phyloP scores from a whole-genome alignment of 2,888 invertebrate genomes.

The Exephanes ischioxanthus region DNA sequence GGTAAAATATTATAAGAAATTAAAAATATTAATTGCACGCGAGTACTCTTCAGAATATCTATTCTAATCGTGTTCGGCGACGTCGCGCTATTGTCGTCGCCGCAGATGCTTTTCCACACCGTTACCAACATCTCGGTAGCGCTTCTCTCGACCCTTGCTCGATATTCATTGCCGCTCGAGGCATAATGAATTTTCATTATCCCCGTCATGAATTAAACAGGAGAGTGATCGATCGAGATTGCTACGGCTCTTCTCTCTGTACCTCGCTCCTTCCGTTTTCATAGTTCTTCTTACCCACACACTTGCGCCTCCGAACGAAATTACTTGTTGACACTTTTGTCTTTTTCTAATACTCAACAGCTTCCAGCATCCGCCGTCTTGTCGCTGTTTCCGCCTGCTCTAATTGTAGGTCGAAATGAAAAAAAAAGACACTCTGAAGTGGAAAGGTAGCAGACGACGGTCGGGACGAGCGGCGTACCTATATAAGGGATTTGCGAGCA shows the following conservation, averaged over 20 bases:
- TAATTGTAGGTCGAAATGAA: not conserved
- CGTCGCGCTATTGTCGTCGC: not conserved
- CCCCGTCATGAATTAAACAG: slow-evolving; percentile 55
- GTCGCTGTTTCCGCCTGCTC: slow-evolving; percentile 6
- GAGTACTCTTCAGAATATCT: not conserved
- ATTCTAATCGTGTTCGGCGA: not conserved
- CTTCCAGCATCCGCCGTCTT: not conserved
- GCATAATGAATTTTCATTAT: slow-evolving; percentile 59
- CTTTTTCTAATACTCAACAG: not conserved
- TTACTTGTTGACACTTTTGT: not conserved
- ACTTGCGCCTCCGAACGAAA: not conserved
- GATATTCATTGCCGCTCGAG: slow-evolving; percentile 53
- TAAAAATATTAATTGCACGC: slow-evolving; percentile 27
- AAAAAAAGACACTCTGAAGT: not conserved
- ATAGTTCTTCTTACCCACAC: not conserved
- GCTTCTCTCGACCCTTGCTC: slow-evolving; percentile 27
- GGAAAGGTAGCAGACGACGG: slow-evolving; percentile 46
- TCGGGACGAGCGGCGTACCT: slow-evolving; percentile 52
- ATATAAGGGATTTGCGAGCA: slow-evolving; percentile 61
- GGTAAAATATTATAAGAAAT: slow-evolving; percentile 11
- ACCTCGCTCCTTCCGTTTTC: slow-evolving; percentile 1
- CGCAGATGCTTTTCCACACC: not conserved
- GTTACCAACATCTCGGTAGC: not conserved
- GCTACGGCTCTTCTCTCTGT: slow-evolving; percentile 1
- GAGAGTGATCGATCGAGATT: slow-evolving; percentile 49